Evolutionary conservation across 2,113 vertebrate genomes (phyloP), one percentile per base, ranked within the genome.

Genomic region (Chascanopsetta lugubris): DNA sequence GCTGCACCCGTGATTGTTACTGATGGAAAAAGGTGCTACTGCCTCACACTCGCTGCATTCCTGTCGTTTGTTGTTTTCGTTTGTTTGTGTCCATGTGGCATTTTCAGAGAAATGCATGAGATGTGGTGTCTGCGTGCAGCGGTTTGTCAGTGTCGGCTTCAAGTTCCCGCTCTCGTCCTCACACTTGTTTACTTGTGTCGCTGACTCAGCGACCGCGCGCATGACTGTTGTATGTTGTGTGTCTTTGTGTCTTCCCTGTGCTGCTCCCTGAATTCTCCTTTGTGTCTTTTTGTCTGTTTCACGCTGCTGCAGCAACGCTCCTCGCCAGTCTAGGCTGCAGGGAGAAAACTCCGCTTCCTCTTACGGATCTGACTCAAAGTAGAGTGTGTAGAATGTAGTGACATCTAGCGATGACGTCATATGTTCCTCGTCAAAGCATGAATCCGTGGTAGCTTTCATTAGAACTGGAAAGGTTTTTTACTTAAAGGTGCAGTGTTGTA

Each of bases 1-100:
- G 29, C 24, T 18, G n/a, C 40, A 50, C 48, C 27, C n/a, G 17
- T 25, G 56, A 70, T 51, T 71, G 38, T 63, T 8, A 17, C 49
- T 65, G 38, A 56, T 32, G 49, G 86, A 86, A 86, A 88, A 88
- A 87, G 83, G 85, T 89, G 89, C 74, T 86, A 79, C 66, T 51
- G 34, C 53, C 68, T 83, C 58, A 54, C 50, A 54, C 70, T 55
- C 42, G 67, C 50, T 78, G 79, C 72, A 78, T 72, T 60, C 85
- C 56, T 61, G 56, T 56, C 72, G 42, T 85, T 64, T 59, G 61
- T 66, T 61, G n/a, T 48, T 21, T 26, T 54, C 10, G 29, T 80
- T n/a, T 5, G 9, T 18, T 40, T 65, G 25, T 67, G 18, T 74
- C 32, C n/a, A 24, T 69, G 57, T 76, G 69, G 68, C 56, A 56